Percentiles rank a stretch among this genome's conserved stretches.
Evolutionary conservation across 2,888 invertebrate genomes (phyloP).

Genomic region (Odontomyia ornata): DNA sequence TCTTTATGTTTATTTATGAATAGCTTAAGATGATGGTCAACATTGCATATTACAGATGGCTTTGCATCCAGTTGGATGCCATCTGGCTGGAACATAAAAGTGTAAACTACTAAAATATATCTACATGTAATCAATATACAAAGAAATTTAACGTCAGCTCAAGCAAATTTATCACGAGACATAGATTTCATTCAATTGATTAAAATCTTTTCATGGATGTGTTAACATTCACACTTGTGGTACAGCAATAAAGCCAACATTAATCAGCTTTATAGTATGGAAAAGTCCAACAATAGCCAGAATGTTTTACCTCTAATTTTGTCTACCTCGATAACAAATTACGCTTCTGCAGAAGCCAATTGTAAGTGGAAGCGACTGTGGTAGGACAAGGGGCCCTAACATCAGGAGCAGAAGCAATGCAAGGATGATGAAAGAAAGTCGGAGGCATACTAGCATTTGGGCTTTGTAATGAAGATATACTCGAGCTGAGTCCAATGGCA

Average conservation of each 20-base stretch:
- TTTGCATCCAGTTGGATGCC: no score
- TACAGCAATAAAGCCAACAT: neutral
- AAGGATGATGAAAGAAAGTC: neutral
- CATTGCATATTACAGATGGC: no score
- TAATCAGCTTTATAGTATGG: neutral
- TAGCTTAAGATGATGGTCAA: no score
- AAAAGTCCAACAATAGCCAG: conserved; percentile 7
- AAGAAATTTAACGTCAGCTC: no score
- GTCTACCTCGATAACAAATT: conserved; percentile 18
- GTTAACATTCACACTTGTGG: conserved; percentile 7
- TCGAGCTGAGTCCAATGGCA: neutral
- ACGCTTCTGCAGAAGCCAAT: neutral
- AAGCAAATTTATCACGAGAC: neutral
- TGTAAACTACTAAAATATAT: no score
- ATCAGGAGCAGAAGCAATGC: neutral
- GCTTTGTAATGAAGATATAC: neutral
- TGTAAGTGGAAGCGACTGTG: neutral
- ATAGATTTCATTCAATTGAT: neutral
- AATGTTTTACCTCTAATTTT: neutral
- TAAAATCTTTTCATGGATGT: conserved; percentile 8
- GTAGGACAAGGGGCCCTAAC: no score
- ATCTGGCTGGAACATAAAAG: no score
- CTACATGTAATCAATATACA: no score
- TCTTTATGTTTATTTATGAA: no score
- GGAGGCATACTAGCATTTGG: neutral